Percentiles rank a stretch among this genome's conserved stretches.
These are phyloP conservation scores for Musca domestica DNA, from an alignment of 1,140 invertebrate species.

Conservation along the genomic window DNA sequence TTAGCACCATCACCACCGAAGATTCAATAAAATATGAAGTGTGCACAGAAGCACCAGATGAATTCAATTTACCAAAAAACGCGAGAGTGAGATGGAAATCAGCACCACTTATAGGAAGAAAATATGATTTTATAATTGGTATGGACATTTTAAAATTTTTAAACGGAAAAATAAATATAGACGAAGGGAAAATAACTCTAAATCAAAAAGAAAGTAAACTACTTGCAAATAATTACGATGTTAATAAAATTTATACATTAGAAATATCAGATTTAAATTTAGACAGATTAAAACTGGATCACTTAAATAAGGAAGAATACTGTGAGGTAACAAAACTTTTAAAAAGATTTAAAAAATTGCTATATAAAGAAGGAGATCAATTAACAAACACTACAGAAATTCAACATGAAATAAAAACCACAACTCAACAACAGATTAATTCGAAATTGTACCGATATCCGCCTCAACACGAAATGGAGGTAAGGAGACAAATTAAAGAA, in stretches of 20 bases:
- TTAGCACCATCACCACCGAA: neutral
- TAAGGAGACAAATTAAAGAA: too few species aligned
- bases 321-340: neutral
- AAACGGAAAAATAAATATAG: constrained; percentile 6
- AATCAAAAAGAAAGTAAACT: constrained; percentile 10
- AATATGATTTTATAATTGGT: neutral
- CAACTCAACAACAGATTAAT: constrained; percentile 6
- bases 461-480: too few species aligned
- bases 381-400: constrained; percentile 3
- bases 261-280: neutral
- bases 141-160: constrained; percentile 1
- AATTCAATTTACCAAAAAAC: neutral
- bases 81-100: neutral
- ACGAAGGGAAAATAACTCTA: neutral
- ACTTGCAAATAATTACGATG: too few species aligned
- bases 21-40: neutral
- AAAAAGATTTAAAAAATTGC: neutral
- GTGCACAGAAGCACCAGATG: neutral
- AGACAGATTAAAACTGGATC: neutral
- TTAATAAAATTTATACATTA: neutral
- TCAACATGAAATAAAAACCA: constrained; percentile 9
- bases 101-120: neutral
- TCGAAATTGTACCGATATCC: too few species aligned
- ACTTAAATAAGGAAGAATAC: too few species aligned
- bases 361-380: neutral